Percentiles rank a stretch among this genome's conserved stretches.
Conservation (phyloP, 2,113 vertebrate species). For the Melierax canorus region DNA sequence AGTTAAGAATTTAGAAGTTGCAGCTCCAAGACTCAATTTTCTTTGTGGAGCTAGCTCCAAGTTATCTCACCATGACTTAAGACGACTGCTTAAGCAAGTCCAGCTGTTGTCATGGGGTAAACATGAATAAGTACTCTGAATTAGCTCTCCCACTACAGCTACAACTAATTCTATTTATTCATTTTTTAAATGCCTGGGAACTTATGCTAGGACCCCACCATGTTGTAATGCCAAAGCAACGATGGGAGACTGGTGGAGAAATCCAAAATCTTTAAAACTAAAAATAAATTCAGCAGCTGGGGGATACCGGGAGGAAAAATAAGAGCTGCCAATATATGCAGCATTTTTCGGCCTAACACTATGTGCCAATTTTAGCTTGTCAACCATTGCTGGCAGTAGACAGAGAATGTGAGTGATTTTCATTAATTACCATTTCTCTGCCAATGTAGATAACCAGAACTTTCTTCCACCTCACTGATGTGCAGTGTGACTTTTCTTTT, state of each 20-base stretch:
- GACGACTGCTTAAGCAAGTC: not conserved
- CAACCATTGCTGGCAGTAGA: not conserved
- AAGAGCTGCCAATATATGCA: constrained; percentile 20
- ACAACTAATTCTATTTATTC: not conserved
- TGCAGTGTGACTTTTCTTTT: not conserved
- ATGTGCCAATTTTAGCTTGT: constrained; percentile 39
- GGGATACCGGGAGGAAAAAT: not conserved
- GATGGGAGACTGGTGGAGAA: not conserved
- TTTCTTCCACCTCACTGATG: constrained; percentile 7
- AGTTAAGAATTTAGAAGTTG: not conserved
- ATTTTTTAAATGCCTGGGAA: not conserved
- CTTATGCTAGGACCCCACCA: not conserved
- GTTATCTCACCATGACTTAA: not conserved
- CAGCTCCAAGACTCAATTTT: not conserved
- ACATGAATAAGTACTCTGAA: not conserved
- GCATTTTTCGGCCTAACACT: constrained; percentile 1
- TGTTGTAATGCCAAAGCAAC: not conserved
- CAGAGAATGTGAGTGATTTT: constrained; percentile 15
- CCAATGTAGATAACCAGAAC: constrained; percentile 31
- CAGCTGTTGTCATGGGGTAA: not conserved
- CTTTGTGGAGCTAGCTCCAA: not conserved
- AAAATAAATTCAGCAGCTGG: constrained; percentile 28
- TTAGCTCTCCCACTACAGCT: not conserved
- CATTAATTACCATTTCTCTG: constrained; percentile 41
- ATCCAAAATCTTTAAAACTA: not conserved